These are phyloP conservation scores for Pinna nobilis DNA, from an alignment of 1,140 invertebrate genomes.

Conservation along the genomic window DNA sequence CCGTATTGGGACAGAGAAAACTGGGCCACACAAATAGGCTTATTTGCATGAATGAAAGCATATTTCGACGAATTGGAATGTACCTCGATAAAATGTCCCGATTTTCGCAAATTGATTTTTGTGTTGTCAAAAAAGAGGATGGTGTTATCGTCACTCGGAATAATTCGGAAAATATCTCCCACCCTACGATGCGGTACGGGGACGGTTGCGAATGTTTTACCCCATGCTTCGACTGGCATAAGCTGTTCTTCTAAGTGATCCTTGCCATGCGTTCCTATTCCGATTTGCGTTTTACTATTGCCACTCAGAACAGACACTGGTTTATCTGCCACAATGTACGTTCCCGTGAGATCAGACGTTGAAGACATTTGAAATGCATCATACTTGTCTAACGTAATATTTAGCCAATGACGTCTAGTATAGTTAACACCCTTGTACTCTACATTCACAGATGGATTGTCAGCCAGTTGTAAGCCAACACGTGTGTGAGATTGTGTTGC, in stretches of 20 bases:
- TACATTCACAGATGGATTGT: background rate
- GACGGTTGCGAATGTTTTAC: slow-evolving; percentile 47
- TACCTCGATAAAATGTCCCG: slow-evolving; percentile 14
- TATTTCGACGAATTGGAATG: slow-evolving; percentile 8
- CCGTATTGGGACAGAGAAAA: slow-evolving; percentile 23
- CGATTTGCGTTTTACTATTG: slow-evolving; percentile 46
- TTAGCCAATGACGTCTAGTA: slow-evolving; percentile 29
- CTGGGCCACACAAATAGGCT: slow-evolving; percentile 34
- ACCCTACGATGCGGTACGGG: slow-evolving; percentile 43
- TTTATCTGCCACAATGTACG: slow-evolving; percentile 45
- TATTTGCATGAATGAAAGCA: slow-evolving; percentile 18
- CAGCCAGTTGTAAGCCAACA: slow-evolving; percentile 15
- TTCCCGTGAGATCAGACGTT: slow-evolving; percentile 55
- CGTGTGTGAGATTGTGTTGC: slow-evolving; percentile 21
- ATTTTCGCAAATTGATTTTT: slow-evolving; percentile 2
- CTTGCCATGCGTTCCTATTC: background rate
- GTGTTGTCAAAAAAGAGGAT: slow-evolving; percentile 15
- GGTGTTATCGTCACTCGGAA: slow-evolving; percentile 46
- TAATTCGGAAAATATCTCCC: slow-evolving; percentile 51
- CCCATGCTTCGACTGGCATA: slow-evolving; percentile 58
- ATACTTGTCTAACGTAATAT: slow-evolving; percentile 36
- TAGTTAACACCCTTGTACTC: slow-evolving; percentile 38
- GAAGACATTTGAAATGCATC: slow-evolving; percentile 49
- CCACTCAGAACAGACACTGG: slow-evolving; percentile 53
- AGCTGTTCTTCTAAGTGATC: slow-evolving; percentile 62